phyloP scores from a whole-genome alignment of 2,113 vertebrate species.

The Halcyon malimbica region DNA sequence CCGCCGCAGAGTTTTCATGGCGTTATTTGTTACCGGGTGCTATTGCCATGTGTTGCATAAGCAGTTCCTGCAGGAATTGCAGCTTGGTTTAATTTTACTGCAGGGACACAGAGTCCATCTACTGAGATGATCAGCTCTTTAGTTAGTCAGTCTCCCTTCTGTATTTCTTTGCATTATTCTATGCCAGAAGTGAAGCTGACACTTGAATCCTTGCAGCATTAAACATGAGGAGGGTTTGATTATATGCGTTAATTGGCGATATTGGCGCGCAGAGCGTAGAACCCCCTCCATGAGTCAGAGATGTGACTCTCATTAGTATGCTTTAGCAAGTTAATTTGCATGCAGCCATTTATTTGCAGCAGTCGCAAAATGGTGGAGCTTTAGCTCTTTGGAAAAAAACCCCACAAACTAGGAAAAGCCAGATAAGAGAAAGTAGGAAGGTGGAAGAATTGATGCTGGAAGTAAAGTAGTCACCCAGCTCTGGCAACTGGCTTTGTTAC shows the following conservation, averaged over 20 bases:
- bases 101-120: slow-evolving; percentile 40
- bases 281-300: not conserved
- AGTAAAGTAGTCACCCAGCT: not conserved
- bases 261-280: not conserved
- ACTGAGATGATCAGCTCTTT: not conserved
- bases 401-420: not conserved
- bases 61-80: slow-evolving; percentile 75
- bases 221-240: not conserved
- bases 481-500: not conserved
- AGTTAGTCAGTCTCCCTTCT: not conserved
- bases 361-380: not conserved
- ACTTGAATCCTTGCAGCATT: not conserved
- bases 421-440: not conserved
- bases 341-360: not conserved
- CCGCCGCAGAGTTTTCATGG: not conserved
- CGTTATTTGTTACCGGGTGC: not conserved
- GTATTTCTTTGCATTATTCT: not conserved
- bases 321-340: not conserved
- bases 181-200: not conserved
- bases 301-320: not conserved
- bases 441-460: not conserved
- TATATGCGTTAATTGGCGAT: not conserved
- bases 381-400: not conserved
- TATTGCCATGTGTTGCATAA: slow-evolving; percentile 80
- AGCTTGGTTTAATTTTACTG: slow-evolving; percentile 58